Evolutionary conservation across 1,140 invertebrate species (phyloP), one percentile per base, ranked within the genome.

Genomic region (Nasonia giraulti): DNA sequence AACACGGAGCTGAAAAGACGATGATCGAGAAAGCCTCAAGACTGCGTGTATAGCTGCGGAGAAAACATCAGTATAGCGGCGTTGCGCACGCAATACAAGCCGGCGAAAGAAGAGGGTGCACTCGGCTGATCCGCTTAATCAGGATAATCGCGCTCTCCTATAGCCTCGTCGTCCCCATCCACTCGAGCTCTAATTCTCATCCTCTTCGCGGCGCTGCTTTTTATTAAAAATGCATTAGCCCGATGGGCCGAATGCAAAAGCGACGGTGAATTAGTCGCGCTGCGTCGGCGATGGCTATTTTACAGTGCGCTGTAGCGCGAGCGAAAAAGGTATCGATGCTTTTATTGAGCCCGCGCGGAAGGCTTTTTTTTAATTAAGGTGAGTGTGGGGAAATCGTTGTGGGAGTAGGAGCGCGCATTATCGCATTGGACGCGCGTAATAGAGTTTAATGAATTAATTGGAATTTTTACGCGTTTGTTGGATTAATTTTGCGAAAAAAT

Each of bases 181-280:
- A 73, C 81, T 73, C 79, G 37, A 74, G 20, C 44, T 77, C 75
- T 50, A 20, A 10, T 68, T 66, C 33, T 66, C 78, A 74, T 37
- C 17, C 33, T 66, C 55, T 37, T 11, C 68, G 44, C 68, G 55
- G 68, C 50, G 78, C 81, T 85, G 62, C 55, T 71, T n/a, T 83
- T 86, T 83, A 89, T 89, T 89, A 89, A 87, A 87, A 89, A 89
- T 88, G 87, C 87, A 88, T 88, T 88, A 89, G 86, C 79, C 85
- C 88, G 87, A 89, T 89, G 87, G 87, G 86, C 78, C 20, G 55
- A 62, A 62, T 62, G 55, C 55, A 62, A 62, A 62, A 62, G 50
- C 68, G 79, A 82, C 81, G 79, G 44, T 20, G 47, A 33, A 71
- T 71, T 33, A 33, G 68, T 71, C 68, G 68, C 55, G 82, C 1